Evolutionary conservation across 2,797 vertebrate genomes (phyloP), one percentile per base, ranked within the genome.

Genomic region (Myotis planiceps): DNA sequence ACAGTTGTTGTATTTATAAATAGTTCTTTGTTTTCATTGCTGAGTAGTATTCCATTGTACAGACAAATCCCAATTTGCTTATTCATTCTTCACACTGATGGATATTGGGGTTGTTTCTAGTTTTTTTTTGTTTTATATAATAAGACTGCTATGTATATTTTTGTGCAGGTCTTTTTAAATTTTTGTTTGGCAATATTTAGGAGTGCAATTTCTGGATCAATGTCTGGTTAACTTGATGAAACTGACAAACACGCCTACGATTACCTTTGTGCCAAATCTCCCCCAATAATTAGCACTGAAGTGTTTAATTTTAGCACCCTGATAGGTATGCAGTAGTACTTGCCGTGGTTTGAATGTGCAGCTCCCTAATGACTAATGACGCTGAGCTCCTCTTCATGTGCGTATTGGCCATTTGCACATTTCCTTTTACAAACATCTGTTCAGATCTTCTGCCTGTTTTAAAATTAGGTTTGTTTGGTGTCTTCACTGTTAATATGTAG

Each of bases 361-460:
- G 88, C 72, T 66, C 29, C 65, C 63, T 66, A 16, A n/a, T n/a
- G 63, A 78, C 53, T 72, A 9, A 68, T 71, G 39, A 37, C n/a
- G n/a, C 19, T 19, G 58, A 68, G 3, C 32, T 47, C 27, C 65
- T 76, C 87, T 88, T 49, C 21, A 4, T n/a, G 39, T 69, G 27
- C 23, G 9, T 65, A 25, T 66, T 8, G 25, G 42, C 51, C 75
- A 47, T 63, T 82, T 29, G 5, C 87, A 1, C 53, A 19, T 86
- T 27, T 76, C 68, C 68, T 82, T 79, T 39, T 42, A 49, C 32
- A 68, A 87, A 75, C 49, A 81, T 75, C 88, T 95, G 49, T 68
- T 87, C 58, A 60, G 0, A 58, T 81, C 47, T 58, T 87, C 66
- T 81, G 79, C 72, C 53, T 93, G 3, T 75, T 95, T 90, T 90